Base-by-base conservation (phyloP, 2,797 vertebrate genomes). In the Enteromius anoplus region DNA sequence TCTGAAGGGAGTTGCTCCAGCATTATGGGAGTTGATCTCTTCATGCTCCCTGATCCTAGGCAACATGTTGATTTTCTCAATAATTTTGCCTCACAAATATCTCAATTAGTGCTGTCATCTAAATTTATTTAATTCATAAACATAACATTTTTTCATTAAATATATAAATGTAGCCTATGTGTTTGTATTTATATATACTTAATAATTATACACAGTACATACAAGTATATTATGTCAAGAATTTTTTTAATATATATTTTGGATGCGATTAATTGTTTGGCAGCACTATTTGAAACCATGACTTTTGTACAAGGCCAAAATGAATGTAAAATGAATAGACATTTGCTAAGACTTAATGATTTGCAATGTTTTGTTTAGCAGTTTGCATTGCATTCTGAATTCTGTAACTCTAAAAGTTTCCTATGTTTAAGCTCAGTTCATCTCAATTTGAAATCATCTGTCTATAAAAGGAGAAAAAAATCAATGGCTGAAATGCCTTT, bases 1-100 rank as follows among this genome's bases (percentile, higher is more conserved):
- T 75, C 79, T 12, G 15, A 85, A 58, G 15, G 68, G 73, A 62
- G 72, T 66, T 23, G 32, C 34, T 66, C 23, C 58, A 62, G 9
- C 23, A 69, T 32, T 42, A 77, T 60, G 51, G 58, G 68, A 64
- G 78, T 64, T 26, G 66, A 80, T 58, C 6, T 45, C 10, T 17
- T 42, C 3, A 80, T 45, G 66, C 51, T 58, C 37, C 26, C 51
- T 29, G 49, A 45, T 72, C 34, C 49, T 42, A 60, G 29, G 21
- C 62, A 65, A 80, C 47, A 75, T 42, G n/a, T 53, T 34, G 49
- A n/a, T 17, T 21, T 75, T 66, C 37, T 69, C 19, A 58, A 60
- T 14, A 75, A 37, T 65, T 70, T 42, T 34, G 32, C 21, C 40
- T 64, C 60, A 62, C 60, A 62, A 62, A 62, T 29, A 82, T 12